Percentiles rank a stretch among this genome's conserved stretches.
phyloP scores from a whole-genome alignment of 2,888 invertebrate genomes.

The Drosophila histrio region DNA sequence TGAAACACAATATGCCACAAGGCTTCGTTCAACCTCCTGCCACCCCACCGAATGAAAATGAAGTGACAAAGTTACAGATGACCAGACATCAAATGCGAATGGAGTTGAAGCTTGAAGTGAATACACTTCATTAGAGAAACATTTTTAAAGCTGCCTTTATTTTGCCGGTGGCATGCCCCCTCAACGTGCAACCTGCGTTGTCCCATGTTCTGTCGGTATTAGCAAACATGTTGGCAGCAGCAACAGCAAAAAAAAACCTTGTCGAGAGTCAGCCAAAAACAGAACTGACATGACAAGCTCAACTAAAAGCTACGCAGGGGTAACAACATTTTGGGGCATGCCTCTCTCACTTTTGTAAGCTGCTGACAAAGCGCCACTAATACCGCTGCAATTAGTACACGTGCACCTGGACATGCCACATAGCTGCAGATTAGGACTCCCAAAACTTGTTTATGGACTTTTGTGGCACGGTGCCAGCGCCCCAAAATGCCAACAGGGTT shows the following conservation, averaged over 20 bases:
- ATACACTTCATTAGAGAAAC: conserved; percentile 48
- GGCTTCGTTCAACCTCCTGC: background rate
- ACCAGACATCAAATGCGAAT: conserved; percentile 32
- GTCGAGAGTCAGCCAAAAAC: conserved; percentile 34
- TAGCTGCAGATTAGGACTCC: conserved; percentile 64
- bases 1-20: conserved; percentile 9
- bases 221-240: conserved; percentile 9
- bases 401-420: conserved; percentile 62
- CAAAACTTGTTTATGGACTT: conserved; percentile 73
- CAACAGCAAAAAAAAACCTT: conserved; percentile 5
- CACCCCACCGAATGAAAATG: conserved; percentile 12
- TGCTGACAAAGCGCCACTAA: conserved; percentile 76
- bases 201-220: conserved; percentile 7
- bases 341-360: conserved; percentile 48
- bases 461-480: conserved; percentile 10
- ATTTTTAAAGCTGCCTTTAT: conserved; percentile 32
- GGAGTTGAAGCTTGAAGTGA: conserved; percentile 1
- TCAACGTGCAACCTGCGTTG: background rate
- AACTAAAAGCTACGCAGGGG: conserved; percentile 23
- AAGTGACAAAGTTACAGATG: conserved; percentile 51
- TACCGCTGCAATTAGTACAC: conserved; percentile 75
- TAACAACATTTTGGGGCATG: conserved; percentile 3
- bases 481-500: conserved; percentile 47
- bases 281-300: conserved; percentile 61
- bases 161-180: background rate